These are phyloP conservation scores for Procambarus clarkii DNA, from an alignment of 1,140 invertebrate species.

Conservation along the genomic window DNA sequence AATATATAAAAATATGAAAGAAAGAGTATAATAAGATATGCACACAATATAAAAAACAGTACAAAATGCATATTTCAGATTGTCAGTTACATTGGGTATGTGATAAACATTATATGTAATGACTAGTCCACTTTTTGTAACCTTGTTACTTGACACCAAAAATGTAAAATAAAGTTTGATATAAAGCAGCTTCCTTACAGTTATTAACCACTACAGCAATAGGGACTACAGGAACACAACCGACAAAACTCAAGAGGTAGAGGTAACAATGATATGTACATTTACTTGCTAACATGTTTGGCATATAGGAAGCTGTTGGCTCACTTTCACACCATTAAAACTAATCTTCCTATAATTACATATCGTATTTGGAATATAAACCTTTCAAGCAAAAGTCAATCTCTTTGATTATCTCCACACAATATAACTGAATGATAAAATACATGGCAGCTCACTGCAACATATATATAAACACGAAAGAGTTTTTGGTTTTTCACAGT, in stretches of 20 bases:
- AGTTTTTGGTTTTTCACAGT: not conserved
- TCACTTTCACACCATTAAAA: constrained; percentile 31
- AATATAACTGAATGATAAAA: not conserved
- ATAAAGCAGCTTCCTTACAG: constrained; percentile 8
- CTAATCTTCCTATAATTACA: no score
- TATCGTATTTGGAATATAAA: not conserved
- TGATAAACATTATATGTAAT: not conserved
- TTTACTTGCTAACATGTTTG: constrained; percentile 33
- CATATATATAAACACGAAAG: not conserved
- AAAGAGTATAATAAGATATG: not conserved
- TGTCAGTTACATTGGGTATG: constrained; percentile 13
- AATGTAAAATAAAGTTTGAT: constrained; percentile 1
- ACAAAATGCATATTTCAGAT: constrained; percentile 11
- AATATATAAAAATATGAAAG: not conserved
- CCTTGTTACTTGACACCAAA: not conserved
- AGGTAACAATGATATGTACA: constrained; percentile 32
- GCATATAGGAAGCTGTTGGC: constrained; percentile 54
- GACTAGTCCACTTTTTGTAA: not conserved
- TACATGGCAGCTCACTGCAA: not conserved
- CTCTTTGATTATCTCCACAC: not conserved
- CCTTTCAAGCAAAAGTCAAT: not conserved
- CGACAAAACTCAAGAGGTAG: constrained; percentile 10
- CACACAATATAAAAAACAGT: not conserved
- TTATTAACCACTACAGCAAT: not conserved
- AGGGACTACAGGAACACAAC: constrained; percentile 17